Conservation (phyloP, 2,797 vertebrate genomes). For the Eutrigla gurnardus region DNA sequence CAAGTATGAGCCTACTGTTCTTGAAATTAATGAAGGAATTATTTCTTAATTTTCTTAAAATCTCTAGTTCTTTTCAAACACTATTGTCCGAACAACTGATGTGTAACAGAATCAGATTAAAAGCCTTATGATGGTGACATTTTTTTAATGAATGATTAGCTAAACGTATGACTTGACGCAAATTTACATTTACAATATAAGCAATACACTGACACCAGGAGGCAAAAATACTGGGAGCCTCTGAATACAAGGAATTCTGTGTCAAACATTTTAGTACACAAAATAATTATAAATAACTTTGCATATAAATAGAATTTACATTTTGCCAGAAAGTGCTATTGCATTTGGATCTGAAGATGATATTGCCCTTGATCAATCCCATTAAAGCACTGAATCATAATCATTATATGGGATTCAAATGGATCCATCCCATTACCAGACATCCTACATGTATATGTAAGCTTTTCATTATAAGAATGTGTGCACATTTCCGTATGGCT, state of each 20-base stretch:
- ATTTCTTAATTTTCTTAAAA: slow-evolving; percentile 19
- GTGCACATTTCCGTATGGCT: slow-evolving; percentile 2
- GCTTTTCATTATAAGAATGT: not conserved
- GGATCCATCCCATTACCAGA: slow-evolving; percentile 8
- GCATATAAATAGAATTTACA: slow-evolving; percentile 36
- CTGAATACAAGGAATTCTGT: slow-evolving; percentile 5
- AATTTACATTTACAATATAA: slow-evolving; percentile 35
- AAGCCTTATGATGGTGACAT: not conserved
- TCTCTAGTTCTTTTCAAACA: not conserved
- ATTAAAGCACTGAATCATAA: slow-evolving; percentile 23
- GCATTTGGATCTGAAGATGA: slow-evolving; percentile 62
- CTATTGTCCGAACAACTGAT: not conserved
- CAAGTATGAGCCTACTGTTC: not conserved
- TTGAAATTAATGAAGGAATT: no score
- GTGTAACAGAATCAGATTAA: slow-evolving; percentile 12
- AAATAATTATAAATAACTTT: slow-evolving; percentile 52
- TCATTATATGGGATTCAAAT: slow-evolving; percentile 1
- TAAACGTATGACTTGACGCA: slow-evolving; percentile 12
- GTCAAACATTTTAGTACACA: slow-evolving; percentile 52
- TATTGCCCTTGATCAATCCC: slow-evolving; percentile 30
- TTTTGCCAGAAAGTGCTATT: slow-evolving; percentile 61
- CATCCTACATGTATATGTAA: slow-evolving; percentile 7
- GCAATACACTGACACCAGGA: slow-evolving; percentile 39
- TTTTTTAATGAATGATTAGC: slow-evolving; percentile 20
- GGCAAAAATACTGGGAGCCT: slow-evolving; percentile 34